These are phyloP conservation scores for Trachurus trachurus DNA, from an alignment of 2,797 vertebrate genomes.

Conservation along the genomic window DNA sequence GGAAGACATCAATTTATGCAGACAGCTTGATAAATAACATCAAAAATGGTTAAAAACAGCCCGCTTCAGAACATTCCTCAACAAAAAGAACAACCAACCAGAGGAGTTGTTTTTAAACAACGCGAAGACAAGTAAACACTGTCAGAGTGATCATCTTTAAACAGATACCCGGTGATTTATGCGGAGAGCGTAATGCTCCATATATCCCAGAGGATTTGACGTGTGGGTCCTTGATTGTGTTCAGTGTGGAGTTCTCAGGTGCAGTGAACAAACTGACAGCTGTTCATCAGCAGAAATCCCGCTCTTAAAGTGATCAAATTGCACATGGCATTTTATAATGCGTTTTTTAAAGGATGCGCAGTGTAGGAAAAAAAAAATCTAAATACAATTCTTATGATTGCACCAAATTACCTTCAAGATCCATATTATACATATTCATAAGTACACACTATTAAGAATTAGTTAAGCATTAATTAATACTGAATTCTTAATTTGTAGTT, in stretches of 20 bases:
- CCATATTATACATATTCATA: no score
- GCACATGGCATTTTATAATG: slow-evolving; percentile 32
- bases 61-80: slow-evolving; percentile 45
- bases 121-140: slow-evolving; percentile 47
- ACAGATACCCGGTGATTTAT: slow-evolving; percentile 49
- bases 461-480: no score
- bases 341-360: slow-evolving; percentile 3
- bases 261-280: slow-evolving; percentile 60
- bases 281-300: slow-evolving; percentile 69
- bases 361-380: not conserved
- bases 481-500: no score
- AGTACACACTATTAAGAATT: no score
- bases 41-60: slow-evolving; percentile 59
- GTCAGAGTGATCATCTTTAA: slow-evolving; percentile 41
- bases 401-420: not conserved
- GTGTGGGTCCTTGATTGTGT: slow-evolving; percentile 34
- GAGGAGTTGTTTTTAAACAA: slow-evolving; percentile 33
- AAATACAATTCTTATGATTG: slow-evolving; percentile 2
- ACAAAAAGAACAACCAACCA: slow-evolving; percentile 40
- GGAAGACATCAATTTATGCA: slow-evolving; percentile 50
- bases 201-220: slow-evolving; percentile 34
- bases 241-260: slow-evolving; percentile 47
- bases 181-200: slow-evolving; percentile 19
- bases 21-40: slow-evolving; percentile 66
- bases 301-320: slow-evolving; percentile 51